Percentiles rank a stretch among this genome's conserved stretches.
These are phyloP conservation scores for Trachymyrmex cornetzi DNA, from an alignment of 1,140 invertebrate species.

Conservation along the genomic window DNA sequence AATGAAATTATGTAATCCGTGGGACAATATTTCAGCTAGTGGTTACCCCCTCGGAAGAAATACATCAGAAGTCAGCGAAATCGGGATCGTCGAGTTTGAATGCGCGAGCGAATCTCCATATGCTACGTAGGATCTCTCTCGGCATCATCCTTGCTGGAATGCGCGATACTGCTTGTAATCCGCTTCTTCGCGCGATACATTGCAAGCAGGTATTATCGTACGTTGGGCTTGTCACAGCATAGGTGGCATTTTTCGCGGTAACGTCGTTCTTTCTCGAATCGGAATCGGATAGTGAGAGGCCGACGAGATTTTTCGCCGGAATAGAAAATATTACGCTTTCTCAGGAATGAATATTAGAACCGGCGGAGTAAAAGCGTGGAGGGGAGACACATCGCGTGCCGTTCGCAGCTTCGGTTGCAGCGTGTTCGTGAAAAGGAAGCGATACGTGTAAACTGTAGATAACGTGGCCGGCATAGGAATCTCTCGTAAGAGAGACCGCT, in stretches of 20 bases:
- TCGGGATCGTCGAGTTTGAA: constrained; percentile 33
- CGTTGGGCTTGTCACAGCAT: background rate
- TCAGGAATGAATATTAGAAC: constrained; percentile 15
- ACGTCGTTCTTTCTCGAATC: background rate
- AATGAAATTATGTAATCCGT: no score
- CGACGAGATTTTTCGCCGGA: background rate
- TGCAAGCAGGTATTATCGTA: background rate
- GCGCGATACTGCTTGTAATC: constrained; percentile 32
- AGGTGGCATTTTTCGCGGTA: background rate
- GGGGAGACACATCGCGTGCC: background rate
- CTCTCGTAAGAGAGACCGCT: constrained; percentile 39
- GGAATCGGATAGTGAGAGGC: background rate
- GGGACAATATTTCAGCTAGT: no score
- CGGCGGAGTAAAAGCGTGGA: background rate
- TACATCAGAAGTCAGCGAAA: constrained; percentile 51
- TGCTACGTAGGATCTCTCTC: no score
- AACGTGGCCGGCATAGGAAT: constrained; percentile 54
- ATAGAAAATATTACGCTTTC: background rate
- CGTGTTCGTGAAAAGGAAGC: constrained; percentile 33
- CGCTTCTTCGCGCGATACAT: constrained; percentile 4
- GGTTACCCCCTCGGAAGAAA: no score
- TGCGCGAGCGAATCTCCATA: background rate
- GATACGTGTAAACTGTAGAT: constrained; percentile 55
- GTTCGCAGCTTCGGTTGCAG: constrained; percentile 16
- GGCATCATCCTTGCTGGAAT: constrained; percentile 15